Conservation (phyloP, 2,888 invertebrate species). For the Eulithis testata region DNA sequence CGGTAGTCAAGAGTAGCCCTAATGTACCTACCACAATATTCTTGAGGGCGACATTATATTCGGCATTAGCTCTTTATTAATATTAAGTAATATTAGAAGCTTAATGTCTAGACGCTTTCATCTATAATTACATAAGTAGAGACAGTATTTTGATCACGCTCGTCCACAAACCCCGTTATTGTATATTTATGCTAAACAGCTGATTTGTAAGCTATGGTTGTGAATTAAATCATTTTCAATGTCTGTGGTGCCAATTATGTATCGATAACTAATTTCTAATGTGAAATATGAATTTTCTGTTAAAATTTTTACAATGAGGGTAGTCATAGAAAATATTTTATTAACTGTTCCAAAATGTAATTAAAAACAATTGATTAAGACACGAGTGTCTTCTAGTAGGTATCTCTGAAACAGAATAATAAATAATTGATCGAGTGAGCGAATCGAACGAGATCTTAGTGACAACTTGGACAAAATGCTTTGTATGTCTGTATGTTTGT, state of each 20-base stretch:
- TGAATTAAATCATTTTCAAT: constrained; percentile 24
- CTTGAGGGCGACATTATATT: not conserved
- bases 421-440: no score
- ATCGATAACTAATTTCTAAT: not conserved
- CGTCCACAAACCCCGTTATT: constrained; percentile 32
- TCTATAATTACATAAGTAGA: constrained; percentile 17
- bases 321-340: not conserved
- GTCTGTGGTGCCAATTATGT: constrained; percentile 15
- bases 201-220: constrained; percentile 24
- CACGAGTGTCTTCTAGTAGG: no score
- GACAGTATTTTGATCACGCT: constrained; percentile 34
- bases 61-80: constrained; percentile 1
- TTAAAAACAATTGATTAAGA: no score
- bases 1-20: no score
- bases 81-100: constrained; percentile 6
- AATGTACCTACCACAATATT: no score
- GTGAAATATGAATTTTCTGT: not conserved
- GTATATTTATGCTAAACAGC: constrained; percentile 34
- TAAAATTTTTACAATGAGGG: not conserved
- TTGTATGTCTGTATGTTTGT: no score
- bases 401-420: no score
- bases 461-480: no score
- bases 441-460: no score
- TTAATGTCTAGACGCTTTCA: constrained; percentile 26
- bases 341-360: no score